phyloP scores from a whole-genome alignment of 2,888 invertebrate species.

The Coremacera marginata region DNA sequence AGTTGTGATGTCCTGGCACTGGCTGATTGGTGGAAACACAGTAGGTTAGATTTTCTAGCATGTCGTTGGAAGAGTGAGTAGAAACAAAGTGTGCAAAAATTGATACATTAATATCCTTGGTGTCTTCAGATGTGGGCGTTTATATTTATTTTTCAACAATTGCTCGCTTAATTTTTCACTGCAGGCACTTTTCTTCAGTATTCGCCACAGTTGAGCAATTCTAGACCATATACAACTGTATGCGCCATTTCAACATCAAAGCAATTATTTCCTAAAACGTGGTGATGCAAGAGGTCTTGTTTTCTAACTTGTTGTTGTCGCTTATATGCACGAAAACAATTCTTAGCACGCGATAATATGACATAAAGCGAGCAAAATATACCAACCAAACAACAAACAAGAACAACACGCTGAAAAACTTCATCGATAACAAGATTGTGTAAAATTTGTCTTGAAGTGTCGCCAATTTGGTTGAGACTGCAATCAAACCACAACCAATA shows the following conservation, averaged over 20 bases:
- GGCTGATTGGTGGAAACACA: not conserved
- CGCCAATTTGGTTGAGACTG: conserved; percentile 47
- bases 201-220: conserved; percentile 3
- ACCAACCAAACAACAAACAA: conserved; percentile 23
- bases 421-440: conserved; percentile 50
- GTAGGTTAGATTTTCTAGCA: too few relatives aligned
- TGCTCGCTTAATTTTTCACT: not conserved
- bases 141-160: not conserved
- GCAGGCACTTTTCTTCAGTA: too few relatives aligned
- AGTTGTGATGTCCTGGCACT: not conserved
- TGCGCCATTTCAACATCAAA: conserved; percentile 10
- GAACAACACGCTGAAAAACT: conserved; percentile 26
- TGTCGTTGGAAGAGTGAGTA: too few relatives aligned
- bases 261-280: conserved; percentile 22
- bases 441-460: conserved; percentile 52
- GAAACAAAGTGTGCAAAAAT: too few relatives aligned
- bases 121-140: too few relatives aligned
- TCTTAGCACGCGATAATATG: conserved; percentile 41
- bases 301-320: conserved; percentile 30
- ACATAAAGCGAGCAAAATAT: conserved; percentile 33
- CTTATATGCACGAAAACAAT: conserved; percentile 29
- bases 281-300: conserved; percentile 19
- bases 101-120: too few relatives aligned
- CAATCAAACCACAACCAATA: conserved; percentile 38
- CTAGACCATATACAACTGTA: not conserved